Conservation (phyloP, 2,888 invertebrate species). For the Serripes groenlandicus region DNA sequence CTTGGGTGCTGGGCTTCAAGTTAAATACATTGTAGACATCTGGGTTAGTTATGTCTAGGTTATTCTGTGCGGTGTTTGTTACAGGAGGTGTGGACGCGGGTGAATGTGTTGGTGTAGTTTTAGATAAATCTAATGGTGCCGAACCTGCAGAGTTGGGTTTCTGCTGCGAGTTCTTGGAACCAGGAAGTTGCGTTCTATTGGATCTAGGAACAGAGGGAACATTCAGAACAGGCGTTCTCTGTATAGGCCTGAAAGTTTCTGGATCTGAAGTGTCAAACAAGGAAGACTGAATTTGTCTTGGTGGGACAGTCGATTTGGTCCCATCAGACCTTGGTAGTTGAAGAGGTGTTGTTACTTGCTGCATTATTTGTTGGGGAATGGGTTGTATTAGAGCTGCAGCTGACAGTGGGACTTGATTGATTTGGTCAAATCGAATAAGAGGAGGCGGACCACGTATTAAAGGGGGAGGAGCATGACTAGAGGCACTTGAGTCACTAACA, state of each 20-base stretch:
- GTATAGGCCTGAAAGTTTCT: conserved; percentile 35
- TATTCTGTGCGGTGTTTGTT: conserved; percentile 7
- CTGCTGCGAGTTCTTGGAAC: neutral
- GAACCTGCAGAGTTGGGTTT: conserved; percentile 4
- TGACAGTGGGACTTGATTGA: conserved; percentile 35
- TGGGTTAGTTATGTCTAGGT: conserved; percentile 68
- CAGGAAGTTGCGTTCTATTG: conserved; percentile 9
- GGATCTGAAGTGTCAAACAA: conserved; percentile 60
- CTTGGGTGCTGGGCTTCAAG: conserved; percentile 69
- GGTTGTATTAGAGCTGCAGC: conserved; percentile 2
- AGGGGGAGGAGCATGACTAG: conserved; percentile 61
- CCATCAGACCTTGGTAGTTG: neutral
- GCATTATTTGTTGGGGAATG: conserved; percentile 1
- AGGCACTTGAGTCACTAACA: neutral
- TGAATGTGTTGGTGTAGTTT: conserved; percentile 52
- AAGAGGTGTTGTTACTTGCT: neutral
- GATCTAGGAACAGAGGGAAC: conserved; percentile 66
- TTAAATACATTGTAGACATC: conserved; percentile 82
- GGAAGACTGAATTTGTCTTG: conserved; percentile 55
- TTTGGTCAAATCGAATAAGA: conserved; percentile 64
- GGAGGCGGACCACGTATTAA: conserved; percentile 73
- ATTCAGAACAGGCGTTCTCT: conserved; percentile 68
- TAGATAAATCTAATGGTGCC: conserved; percentile 68
- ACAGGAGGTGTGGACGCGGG: conserved; percentile 45
- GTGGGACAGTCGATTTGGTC: neutral